Percentiles rank a stretch among this genome's conserved stretches.
phyloP scores from a whole-genome alignment of 2,888 invertebrate species.

The Dryomyza anilis region DNA sequence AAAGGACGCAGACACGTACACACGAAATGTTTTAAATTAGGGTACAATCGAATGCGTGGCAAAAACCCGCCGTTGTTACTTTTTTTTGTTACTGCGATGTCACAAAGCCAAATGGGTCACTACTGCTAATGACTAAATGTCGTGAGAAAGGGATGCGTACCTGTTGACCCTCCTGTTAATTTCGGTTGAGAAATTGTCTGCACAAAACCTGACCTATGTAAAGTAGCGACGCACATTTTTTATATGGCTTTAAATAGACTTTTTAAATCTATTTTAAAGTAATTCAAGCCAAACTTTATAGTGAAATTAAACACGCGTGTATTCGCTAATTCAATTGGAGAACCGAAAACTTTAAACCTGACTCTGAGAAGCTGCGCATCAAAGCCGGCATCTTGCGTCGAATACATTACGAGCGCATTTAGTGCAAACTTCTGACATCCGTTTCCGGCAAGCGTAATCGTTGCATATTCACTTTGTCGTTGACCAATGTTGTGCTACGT shows the following conservation, averaged over 20 bases:
- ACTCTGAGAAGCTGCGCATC: not conserved
- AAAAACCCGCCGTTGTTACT: constrained; percentile 12
- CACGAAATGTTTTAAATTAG: constrained; percentile 41
- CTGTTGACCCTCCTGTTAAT: constrained; percentile 20
- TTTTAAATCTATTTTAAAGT: not conserved
- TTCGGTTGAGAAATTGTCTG: too few relatives aligned
- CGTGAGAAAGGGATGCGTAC: not conserved
- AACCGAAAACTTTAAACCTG: too few relatives aligned
- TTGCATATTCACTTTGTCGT: not conserved
- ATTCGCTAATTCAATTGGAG: not conserved
- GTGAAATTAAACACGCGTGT: not conserved
- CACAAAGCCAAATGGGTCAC: constrained; percentile 14
- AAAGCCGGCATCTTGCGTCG: not conserved
- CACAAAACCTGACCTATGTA: constrained; percentile 7
- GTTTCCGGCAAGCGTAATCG: constrained; percentile 2
- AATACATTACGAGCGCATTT: constrained; percentile 9
- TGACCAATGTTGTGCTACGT: not conserved
- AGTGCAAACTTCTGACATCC: constrained; percentile 13
- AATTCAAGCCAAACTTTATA: not conserved
- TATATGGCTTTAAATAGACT: not conserved
- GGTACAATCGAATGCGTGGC: constrained; percentile 49
- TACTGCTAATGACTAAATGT: not conserved
- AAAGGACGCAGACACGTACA: constrained; percentile 3
- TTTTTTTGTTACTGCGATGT: not conserved
- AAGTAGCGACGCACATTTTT: constrained; percentile 5